Base-by-base conservation (phyloP, 2,113 vertebrate species). In the Coryphaenoides rupestris region DNA sequence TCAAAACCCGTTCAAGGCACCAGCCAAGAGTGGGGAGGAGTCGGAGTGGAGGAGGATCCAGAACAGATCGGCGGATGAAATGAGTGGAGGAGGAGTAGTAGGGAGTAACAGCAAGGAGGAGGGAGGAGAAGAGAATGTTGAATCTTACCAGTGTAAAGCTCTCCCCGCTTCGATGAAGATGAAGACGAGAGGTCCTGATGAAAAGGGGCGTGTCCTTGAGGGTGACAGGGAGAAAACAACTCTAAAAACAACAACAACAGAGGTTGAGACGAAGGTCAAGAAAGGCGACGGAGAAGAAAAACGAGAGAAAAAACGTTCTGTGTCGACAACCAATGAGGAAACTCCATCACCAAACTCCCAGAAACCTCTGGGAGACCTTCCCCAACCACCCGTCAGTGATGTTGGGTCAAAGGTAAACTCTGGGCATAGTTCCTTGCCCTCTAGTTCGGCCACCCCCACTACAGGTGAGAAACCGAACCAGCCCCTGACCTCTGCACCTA, bases 1-100 rank as follows among this genome's bases (percentile, higher is more conserved):
- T 57, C 90, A 91, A 86, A 99, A 99, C 79, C 95, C 95, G 0
- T 99, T 99, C 61, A 95, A 92, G 80, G 88, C 87, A 24, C 68
- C 90, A 0, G 67, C 75, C 24, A 91, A 91, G 80, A 84, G 72
- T 7, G 71, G 79, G 64, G 70, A 88, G 21, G 72, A 73, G 5
- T 86, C 84, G 0, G 72, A 77, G 56, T 86, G 88, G 89, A 91
- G 79, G 70, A 86, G 74, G 59, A 23, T 81, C n/a, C 80, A 75
- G 62, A 14, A 50, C 19, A 26, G 14, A n/a, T 53, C 33, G 17
- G 5, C 0, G 28, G 40, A 52, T 24, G 0, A 28, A 15, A 40
- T 40, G 33, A 57, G 67, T 26, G 60, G 19, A 2, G 63, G 21
- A 3, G 17, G 1, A 66, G 62, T 46, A 77, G 26, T 24, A 49